Evolutionary conservation across 2,113 vertebrate species (phyloP).

Genomic region (Podarcis muralis): DNA sequence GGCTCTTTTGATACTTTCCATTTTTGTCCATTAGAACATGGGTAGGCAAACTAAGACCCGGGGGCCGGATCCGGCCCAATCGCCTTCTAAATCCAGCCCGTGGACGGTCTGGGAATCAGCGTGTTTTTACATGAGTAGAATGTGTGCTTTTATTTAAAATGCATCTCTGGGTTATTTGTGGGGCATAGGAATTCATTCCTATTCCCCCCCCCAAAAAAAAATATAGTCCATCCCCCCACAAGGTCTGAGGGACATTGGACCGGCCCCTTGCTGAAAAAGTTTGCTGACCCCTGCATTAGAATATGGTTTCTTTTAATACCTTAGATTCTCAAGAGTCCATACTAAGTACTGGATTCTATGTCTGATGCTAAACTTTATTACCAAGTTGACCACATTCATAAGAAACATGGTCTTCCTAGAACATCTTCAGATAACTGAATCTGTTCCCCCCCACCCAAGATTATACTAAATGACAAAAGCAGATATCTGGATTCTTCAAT

Average conservation of each 20-base stretch:
- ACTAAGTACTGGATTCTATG: not conserved
- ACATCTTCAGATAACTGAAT: conserved; percentile 3
- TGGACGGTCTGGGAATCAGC: too few relatives aligned
- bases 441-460: not conserved
- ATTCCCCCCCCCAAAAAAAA: too few relatives aligned
- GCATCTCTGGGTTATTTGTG: too few relatives aligned
- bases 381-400: not conserved
- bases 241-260: too few relatives aligned
- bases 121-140: too few relatives aligned
- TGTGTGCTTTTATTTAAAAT: too few relatives aligned
- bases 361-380: not conserved
- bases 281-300: not conserved
- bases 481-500: not conserved
- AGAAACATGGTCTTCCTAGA: not conserved
- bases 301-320: not conserved
- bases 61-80: too few relatives aligned
- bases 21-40: not conserved
- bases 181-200: too few relatives aligned
- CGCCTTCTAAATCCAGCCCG: too few relatives aligned
- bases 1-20: not conserved
- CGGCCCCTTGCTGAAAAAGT: too few relatives aligned
- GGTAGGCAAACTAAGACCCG: too few relatives aligned
- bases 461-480: not conserved
- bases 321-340: not conserved
- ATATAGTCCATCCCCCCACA: too few relatives aligned